Evolutionary conservation across 2,888 invertebrate species (phyloP), one percentile per base, ranked within the genome.

Genomic region (Papilio demoleus): DNA sequence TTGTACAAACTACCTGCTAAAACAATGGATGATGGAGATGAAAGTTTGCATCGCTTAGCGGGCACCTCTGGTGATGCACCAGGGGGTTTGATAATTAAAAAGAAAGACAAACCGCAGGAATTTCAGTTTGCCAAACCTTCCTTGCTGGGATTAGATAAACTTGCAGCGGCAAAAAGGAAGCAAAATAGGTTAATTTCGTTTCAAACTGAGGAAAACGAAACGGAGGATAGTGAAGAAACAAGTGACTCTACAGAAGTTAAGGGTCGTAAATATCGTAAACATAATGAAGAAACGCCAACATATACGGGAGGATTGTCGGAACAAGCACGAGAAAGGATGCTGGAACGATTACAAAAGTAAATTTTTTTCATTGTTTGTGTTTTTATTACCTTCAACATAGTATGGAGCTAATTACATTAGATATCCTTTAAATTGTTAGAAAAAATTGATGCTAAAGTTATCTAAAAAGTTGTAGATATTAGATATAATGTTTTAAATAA

Each of bases 261-360:
- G 73, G 88, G 86, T 71, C 93, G 96, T 59, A 95, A 97, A 83
- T 97, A 98, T 80, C 94, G 99, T 60, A 93, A 94, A 61, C 93
- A 95, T 12, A 94, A 95, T 76, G 96, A 96, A 78, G 99, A 99
- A 89, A 99, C 99, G 0, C 99, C 99, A 0, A 97, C 98, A 0
- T 95, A 99, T 80, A 98, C 98, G 0, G 99, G 98, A 4, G 99
- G 99, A 5, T 96, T 99, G 24, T 97, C 97, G 34, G 94, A 95
- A 68, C 95, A 95, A 81, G 97, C 97, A 0, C 93, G 95, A 68
- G 95, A 95, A 76, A 94, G 97, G 58, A 93, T 97, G 79, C 87
- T 95, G 38, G 95, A 96, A 78, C 93, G 96, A 71, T 89, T 95
- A 58, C 90, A 93, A 72, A 92, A 88, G 81, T 93, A 86, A 76